Percentiles rank a stretch among this genome's conserved stretches.
Conservation (phyloP, 2,113 vertebrate genomes). For the Fulmarus glacialis region DNA sequence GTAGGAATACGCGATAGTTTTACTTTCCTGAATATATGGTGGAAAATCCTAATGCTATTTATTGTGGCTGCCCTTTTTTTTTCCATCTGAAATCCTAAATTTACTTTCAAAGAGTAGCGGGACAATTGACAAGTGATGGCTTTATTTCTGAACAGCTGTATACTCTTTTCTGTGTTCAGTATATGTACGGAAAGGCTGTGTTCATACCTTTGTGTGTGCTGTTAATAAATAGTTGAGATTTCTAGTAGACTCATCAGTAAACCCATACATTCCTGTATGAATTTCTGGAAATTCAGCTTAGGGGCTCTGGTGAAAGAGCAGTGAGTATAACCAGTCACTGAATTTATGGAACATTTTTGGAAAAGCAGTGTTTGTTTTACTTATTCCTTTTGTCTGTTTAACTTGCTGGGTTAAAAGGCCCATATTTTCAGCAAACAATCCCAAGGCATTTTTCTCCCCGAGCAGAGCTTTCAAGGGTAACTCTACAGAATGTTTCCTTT, state of each 20-base stretch:
- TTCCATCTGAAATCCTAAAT: background rate
- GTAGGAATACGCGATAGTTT: background rate
- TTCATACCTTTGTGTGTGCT: background rate
- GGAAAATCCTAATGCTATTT: background rate
- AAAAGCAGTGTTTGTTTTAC: background rate
- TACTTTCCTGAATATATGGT: background rate
- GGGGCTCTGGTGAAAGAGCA: background rate
- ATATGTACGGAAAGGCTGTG: background rate
- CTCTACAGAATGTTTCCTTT: background rate
- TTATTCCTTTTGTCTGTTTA: slow-evolving; percentile 22
- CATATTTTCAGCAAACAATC: background rate
- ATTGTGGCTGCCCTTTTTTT: background rate
- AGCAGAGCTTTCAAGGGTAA: background rate
- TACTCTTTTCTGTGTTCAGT: background rate
- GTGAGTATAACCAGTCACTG: background rate
- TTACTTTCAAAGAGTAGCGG: background rate
- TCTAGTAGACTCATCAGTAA: background rate
- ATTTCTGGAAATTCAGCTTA: background rate
- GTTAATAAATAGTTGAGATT: slow-evolving; percentile 7
- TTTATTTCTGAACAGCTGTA: background rate
- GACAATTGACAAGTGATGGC: background rate
- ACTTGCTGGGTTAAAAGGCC: background rate
- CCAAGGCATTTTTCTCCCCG: background rate
- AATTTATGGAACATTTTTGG: background rate
- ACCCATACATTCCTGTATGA: background rate